These are phyloP conservation scores for Anagrus nilaparvatae DNA, from an alignment of 1,140 invertebrate species.

Conservation along the genomic window DNA sequence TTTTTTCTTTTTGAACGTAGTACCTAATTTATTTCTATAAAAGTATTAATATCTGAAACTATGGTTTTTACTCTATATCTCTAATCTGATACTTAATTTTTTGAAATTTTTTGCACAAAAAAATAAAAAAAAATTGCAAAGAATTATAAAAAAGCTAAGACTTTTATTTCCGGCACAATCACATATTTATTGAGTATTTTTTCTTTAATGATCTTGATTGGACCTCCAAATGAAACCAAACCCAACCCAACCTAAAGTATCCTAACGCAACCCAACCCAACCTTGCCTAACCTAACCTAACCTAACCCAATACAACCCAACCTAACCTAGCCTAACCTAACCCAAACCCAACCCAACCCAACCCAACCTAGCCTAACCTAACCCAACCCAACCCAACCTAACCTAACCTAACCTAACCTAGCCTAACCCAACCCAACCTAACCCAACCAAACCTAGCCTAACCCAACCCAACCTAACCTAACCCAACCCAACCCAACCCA, in stretches of 20 bases:
- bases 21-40: no score
- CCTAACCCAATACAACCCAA: constrained; percentile 26
- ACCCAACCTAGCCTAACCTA: constrained; percentile 27
- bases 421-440: constrained; percentile 28
- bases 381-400: constrained; percentile 28
- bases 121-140: no score
- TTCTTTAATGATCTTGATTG: no score
- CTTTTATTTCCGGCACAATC: no score
- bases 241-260: constrained; percentile 24
- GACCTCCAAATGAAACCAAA: constrained; percentile 13
- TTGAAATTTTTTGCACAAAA: no score
- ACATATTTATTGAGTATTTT: no score
- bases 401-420: constrained; percentile 27
- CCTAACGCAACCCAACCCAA: constrained; percentile 21
- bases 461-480: constrained; percentile 28
- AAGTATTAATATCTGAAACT: no score
- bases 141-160: no score
- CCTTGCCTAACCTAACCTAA: constrained; percentile 27
- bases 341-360: constrained; percentile 25
- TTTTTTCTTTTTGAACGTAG: no score
- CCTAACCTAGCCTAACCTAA: constrained; percentile 26
- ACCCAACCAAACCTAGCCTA: constrained; percentile 27
- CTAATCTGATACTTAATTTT: no score
- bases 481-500: constrained; percentile 19
- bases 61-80: no score